Base-by-base conservation (phyloP, 92 coral and sea anemone species). In the Umimayanthus chanpuru region DNA sequence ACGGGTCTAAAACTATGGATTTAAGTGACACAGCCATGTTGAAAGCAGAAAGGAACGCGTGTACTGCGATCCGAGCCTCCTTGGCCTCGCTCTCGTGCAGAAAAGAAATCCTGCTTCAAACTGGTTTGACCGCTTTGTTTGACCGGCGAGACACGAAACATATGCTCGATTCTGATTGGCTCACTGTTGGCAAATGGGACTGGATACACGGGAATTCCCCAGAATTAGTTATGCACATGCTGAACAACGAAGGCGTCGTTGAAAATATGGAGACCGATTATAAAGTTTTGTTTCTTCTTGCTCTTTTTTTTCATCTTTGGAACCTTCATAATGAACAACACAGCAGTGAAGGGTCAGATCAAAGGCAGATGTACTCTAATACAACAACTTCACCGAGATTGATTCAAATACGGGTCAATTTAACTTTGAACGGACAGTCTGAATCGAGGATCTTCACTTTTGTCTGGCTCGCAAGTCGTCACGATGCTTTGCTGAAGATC, bases 71-170 rank as follows among this genome's bases (percentile, higher is more conserved):
- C 92, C 88, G 75, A 65, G 71, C 64, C 43, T 23, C 26, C 38
- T 86, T 9, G 39, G 92, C 96, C 98, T 95, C 96, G 94, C 38
- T 92, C 55, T 85, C 84, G 77, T 72, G 91, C 77, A 88, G 89
- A 53, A 75, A 81, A 3, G 53, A 16, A 38, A 47, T 47, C 53
- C 58, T 53, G 58, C 12, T 53, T 18, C 58, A 53, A 61, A 61
- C 68, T 61, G 68, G 68, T 61, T 61, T 61, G 68, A 61, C 68
- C n/a, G 68, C 68, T 23, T 61, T 23, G 25, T 21, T 61, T 20
- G 68, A 61, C n/a, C 9, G 65, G 15, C 4, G 68, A 20, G 18
- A 61, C 25, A 5, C 23, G 26, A 61, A 20, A 61, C 2, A 20
- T 61, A 18, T 5, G 25, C 68, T 61, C 23, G 25, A 20, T 4